Conservation (phyloP, 2,888 invertebrate genomes). For the Oligia latruncula region DNA sequence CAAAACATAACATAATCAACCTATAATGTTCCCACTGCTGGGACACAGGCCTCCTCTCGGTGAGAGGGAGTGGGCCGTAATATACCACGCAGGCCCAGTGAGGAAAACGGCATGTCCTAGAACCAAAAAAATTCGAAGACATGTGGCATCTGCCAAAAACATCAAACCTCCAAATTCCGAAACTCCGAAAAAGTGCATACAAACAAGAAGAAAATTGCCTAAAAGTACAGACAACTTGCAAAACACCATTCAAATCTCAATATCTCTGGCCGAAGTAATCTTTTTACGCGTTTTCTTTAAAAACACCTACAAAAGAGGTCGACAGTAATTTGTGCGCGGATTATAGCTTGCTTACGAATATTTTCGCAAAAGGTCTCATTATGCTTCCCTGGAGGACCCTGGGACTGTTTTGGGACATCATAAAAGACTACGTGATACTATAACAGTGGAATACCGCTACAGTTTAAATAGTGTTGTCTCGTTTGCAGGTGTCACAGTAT, state of each 20-base stretch:
- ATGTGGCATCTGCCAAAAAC: neutral
- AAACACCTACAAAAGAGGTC: slow-evolving; percentile 43
- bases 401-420: slow-evolving; percentile 60
- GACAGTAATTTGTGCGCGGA: slow-evolving; percentile 49
- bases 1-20: too few species aligned
- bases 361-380: slow-evolving; percentile 60
- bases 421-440: slow-evolving; percentile 64
- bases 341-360: slow-evolving; percentile 60
- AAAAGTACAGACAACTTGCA: slow-evolving; percentile 16
- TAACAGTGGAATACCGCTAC: slow-evolving; percentile 47
- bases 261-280: slow-evolving; percentile 32
- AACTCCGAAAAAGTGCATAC: neutral
- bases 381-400: slow-evolving; percentile 47
- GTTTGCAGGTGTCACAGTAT: slow-evolving; percentile 13
- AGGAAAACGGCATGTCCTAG: too few species aligned
- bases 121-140: too few species aligned
- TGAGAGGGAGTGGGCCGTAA: too few species aligned
- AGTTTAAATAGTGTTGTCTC: slow-evolving; percentile 43
- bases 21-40: too few species aligned
- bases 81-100: too few species aligned
- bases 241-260: slow-evolving; percentile 51
- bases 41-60: too few species aligned
- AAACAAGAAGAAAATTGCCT: slow-evolving; percentile 27
- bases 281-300: slow-evolving; percentile 45
- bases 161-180: neutral